Evolutionary conservation across 2,797 vertebrate genomes (phyloP).

Genomic region (Mormyrus hasselquistii): DNA sequence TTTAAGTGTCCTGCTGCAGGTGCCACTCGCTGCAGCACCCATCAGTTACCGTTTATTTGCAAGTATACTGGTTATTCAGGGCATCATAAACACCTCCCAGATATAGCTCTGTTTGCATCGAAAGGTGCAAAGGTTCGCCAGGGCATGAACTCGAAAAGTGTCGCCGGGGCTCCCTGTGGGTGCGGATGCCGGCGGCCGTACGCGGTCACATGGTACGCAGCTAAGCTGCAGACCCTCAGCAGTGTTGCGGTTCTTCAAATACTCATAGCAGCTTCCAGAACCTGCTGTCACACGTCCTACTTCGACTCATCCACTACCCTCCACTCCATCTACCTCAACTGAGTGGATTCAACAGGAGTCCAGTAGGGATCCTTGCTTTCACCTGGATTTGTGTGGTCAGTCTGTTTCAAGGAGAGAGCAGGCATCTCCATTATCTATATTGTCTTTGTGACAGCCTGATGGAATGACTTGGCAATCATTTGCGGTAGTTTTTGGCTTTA

Average conservation of each 20-base stretch:
- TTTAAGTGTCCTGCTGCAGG: not conserved
- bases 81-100: not conserved
- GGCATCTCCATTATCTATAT: not conserved
- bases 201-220: not conserved
- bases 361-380: not conserved
- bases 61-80: not conserved
- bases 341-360: not conserved
- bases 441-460: not conserved
- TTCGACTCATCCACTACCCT: not conserved
- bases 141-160: not conserved
- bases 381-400: not conserved
- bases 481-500: not conserved
- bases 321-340: not conserved
- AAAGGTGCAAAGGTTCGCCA: not conserved
- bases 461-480: not conserved
- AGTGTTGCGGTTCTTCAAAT: not conserved
- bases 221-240: not conserved
- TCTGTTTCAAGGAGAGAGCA: not conserved
- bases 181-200: not conserved
- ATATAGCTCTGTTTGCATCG: not conserved
- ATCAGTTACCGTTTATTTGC: not conserved
- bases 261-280: not conserved
- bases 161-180: not conserved
- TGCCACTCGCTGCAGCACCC: not conserved
- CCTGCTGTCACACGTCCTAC: not conserved